Evolutionary conservation across 2,113 vertebrate genomes (phyloP).

Genomic region (Vombatus ursinus): DNA sequence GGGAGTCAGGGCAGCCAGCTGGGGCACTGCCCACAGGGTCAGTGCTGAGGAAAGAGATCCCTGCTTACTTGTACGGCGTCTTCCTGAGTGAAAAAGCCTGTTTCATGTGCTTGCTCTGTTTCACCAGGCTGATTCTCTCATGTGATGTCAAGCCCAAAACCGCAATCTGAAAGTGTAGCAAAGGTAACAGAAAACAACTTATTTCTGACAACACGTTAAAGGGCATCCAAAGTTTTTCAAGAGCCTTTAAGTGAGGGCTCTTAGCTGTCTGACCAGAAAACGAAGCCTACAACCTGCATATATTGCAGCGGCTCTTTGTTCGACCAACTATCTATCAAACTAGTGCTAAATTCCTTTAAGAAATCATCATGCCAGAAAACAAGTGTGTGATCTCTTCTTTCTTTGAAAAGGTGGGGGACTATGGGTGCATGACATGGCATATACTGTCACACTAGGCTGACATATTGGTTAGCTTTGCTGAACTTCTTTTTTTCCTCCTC

Average conservation of each 20-base stretch:
- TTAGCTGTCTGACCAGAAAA: neutral
- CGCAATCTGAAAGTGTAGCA: constrained; percentile 84
- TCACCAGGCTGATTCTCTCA: constrained; percentile 88
- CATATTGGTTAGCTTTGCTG: neutral
- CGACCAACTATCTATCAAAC: constrained; percentile 38
- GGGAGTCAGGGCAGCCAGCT: neutral
- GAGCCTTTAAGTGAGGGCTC: neutral
- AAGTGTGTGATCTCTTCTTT: neutral
- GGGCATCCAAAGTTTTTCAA: neutral
- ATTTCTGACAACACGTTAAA: neutral
- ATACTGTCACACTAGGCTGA: neutral
- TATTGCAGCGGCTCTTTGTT: neutral
- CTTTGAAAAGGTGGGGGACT: neutral
- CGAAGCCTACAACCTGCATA: neutral
- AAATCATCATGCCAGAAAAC: constrained; percentile 10
- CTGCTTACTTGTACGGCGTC: constrained; percentile 95
- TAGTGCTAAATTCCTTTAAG: neutral
- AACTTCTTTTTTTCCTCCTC: neutral
- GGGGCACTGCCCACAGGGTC: neutral
- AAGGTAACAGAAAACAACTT: constrained; percentile 2
- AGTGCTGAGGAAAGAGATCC: neutral
- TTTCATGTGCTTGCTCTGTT: constrained; percentile 86
- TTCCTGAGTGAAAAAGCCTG: constrained; percentile 89
- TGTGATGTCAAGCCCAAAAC: constrained; percentile 93
- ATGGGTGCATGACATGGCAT: neutral